A percentile compares a stretch with the other conserved stretches of the same genome.
Conservation (phyloP, 2,888 invertebrate species). For the Augochlorella aurata region DNA sequence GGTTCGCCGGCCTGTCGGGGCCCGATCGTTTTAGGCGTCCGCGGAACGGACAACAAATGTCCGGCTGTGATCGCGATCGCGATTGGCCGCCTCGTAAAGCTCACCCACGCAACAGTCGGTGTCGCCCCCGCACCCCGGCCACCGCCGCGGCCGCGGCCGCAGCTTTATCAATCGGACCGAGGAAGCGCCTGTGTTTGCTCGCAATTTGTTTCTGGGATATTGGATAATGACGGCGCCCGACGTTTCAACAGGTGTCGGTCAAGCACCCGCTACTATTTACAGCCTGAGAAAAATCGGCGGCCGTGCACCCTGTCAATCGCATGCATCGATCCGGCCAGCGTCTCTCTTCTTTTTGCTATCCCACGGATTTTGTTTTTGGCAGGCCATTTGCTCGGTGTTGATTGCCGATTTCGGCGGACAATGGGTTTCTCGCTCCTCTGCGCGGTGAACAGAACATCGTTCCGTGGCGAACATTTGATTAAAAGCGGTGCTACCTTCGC, state of each 20-base stretch:
- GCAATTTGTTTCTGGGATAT: constrained; percentile 52
- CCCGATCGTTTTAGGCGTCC: constrained; percentile 54
- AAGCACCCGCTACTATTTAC: constrained; percentile 12
- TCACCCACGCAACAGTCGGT: constrained; percentile 52
- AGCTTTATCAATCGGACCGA: constrained; percentile 48
- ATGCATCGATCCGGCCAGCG: not conserved
- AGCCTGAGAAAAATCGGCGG: constrained; percentile 9
- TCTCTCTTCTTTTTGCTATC: not conserved
- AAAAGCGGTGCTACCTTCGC: no score
- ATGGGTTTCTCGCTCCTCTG: no score
- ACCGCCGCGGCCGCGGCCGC: constrained; percentile 1
- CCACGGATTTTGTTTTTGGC: not conserved
- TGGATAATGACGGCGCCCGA: constrained; percentile 34
- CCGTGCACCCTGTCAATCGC: not conserved
- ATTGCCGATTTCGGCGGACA: no score
- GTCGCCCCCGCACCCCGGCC: not conserved
- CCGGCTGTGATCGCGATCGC: not conserved
- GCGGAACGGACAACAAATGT: constrained; percentile 54
- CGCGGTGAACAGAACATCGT: no score
- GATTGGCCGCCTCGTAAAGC: constrained; percentile 49
- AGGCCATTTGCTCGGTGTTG: not conserved
- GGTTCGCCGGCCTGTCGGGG: constrained; percentile 19
- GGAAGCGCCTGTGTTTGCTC: constrained; percentile 23
- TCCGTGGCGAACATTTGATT: no score
- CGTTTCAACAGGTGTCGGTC: constrained; percentile 42